Evolutionary conservation across 2,888 invertebrate species (phyloP).

Genomic region (Eilema caniola): DNA sequence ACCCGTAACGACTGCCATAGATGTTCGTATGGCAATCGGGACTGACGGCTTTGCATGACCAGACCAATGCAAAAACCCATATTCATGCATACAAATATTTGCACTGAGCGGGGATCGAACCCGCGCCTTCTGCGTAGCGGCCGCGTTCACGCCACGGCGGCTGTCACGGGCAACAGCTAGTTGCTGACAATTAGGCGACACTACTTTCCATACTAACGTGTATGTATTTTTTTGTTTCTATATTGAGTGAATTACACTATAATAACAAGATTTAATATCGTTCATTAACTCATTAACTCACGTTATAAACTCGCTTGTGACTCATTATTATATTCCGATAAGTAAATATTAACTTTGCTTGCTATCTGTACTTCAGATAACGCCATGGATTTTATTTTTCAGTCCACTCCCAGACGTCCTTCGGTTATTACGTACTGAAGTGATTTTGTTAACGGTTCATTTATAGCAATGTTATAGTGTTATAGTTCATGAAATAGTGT

Average conservation of each 20-base stretch:
- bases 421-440: conserved; percentile 18
- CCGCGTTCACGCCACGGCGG: no score
- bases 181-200: not conserved
- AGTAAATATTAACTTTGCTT: conserved; percentile 33
- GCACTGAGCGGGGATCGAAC: no score
- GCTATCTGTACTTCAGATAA: conserved; percentile 40
- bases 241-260: not conserved
- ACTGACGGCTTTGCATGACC: no score
- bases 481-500: conserved; percentile 9
- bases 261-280: not conserved
- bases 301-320: conserved; percentile 1
- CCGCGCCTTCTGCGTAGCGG: no score
- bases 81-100: no score
- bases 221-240: not conserved
- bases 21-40: no score
- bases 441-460: conserved; percentile 23
- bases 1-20: no score
- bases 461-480: not conserved
- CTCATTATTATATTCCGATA: conserved; percentile 12
- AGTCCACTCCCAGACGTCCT: conserved; percentile 27
- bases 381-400: conserved; percentile 17
- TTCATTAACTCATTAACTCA: not conserved
- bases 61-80: no score
- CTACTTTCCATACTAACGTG: not conserved
- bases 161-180: no score